phyloP scores from a whole-genome alignment of 2,797 vertebrate genomes.

The Dendrocincla tyrannina region DNA sequence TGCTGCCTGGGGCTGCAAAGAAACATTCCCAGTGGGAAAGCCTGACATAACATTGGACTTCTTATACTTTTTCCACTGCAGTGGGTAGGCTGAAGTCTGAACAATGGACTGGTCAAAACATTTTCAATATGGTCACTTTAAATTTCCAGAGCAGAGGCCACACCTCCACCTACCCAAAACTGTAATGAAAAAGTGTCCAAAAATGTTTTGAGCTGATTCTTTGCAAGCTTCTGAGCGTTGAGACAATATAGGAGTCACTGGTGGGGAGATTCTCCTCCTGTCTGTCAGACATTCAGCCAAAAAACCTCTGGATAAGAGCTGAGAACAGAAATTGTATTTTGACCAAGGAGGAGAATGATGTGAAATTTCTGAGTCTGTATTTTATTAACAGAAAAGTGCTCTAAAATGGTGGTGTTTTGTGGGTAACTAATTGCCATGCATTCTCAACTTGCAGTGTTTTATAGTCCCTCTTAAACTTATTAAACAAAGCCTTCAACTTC shows the following conservation, averaged over 20 bases:
- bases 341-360: neutral
- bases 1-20: slow-evolving; percentile 22
- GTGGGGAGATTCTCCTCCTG: neutral
- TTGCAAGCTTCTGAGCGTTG: neutral
- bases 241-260: neutral
- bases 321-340: neutral
- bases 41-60: neutral
- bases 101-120: neutral
- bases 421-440: neutral
- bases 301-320: neutral
- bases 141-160: neutral
- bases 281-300: neutral
- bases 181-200: neutral
- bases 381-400: neutral
- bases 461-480: neutral
- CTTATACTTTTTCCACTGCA: neutral
- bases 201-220: neutral
- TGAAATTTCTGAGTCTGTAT: neutral
- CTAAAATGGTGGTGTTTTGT: neutral
- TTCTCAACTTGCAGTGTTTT: neutral
- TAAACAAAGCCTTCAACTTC: neutral
- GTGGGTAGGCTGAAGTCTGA: neutral
- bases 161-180: neutral
- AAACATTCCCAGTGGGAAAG: slow-evolving; percentile 37
- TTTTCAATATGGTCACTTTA: neutral